Conservation (phyloP, 2,797 vertebrate species). For the Sebastolobus altivelis region DNA sequence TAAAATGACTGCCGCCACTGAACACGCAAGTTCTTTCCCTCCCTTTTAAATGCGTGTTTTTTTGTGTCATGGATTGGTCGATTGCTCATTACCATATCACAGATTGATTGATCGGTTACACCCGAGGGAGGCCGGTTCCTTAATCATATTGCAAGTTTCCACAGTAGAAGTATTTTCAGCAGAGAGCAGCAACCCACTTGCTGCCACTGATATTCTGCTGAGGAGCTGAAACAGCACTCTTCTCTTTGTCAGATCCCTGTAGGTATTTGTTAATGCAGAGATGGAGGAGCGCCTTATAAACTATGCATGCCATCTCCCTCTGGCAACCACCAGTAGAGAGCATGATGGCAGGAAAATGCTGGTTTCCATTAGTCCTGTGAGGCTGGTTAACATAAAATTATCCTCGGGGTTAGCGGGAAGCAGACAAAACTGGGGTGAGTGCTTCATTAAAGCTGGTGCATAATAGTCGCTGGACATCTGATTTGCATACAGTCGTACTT, state of each 20-base stretch:
- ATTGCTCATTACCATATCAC: conserved; percentile 51
- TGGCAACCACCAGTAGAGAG: conserved; percentile 71
- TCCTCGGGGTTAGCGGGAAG: conserved; percentile 69
- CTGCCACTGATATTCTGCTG: conserved; percentile 54
- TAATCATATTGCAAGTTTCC: conserved; percentile 56
- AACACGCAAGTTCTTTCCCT: conserved; percentile 18
- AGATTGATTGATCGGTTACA: conserved; percentile 58
- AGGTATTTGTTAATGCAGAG: conserved; percentile 78
- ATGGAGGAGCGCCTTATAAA: conserved; percentile 78
- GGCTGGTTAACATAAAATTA: conserved; percentile 81
- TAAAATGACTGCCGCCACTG: conserved; percentile 18
- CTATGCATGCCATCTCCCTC: conserved; percentile 80
- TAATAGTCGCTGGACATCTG: conserved; percentile 63
- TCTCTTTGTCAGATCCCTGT: conserved; percentile 72
- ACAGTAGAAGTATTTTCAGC: conserved; percentile 25
- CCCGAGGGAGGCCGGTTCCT: conserved; percentile 23
- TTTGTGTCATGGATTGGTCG: conserved; percentile 19
- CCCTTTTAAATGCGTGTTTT: conserved; percentile 18
- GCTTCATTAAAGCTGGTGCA: conserved; percentile 79
- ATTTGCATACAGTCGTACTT: conserved; percentile 55
- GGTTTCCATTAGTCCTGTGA: conserved; percentile 76
- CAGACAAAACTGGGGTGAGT: conserved; percentile 65
- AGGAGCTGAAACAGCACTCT: conserved; percentile 71
- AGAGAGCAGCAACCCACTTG: conserved; percentile 22
- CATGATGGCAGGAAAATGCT: conserved; percentile 74